phyloP scores from a whole-genome alignment of 2,888 invertebrate species.

The Pristionchus arcanus region DNA sequence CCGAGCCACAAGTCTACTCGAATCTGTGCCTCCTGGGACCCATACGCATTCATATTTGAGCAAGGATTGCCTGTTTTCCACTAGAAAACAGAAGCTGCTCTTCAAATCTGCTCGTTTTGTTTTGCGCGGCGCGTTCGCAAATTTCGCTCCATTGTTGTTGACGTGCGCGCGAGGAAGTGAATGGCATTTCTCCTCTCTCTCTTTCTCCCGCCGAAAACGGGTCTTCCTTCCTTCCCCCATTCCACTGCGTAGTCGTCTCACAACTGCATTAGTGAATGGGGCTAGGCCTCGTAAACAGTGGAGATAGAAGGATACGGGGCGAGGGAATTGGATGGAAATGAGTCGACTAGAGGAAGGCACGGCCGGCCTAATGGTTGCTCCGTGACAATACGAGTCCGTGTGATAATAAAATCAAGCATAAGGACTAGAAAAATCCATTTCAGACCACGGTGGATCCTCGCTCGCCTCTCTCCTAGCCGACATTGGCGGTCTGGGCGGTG shows the following conservation, averaged over 20 bases:
- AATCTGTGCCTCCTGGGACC: not conserved
- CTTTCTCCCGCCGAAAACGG: constrained; percentile 22
- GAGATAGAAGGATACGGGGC: not conserved
- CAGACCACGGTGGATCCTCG: constrained; percentile 29
- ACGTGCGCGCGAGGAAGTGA: constrained; percentile 38
- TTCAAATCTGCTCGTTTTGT: constrained; percentile 1
- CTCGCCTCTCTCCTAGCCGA: constrained; percentile 53
- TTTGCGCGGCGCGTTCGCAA: not conserved
- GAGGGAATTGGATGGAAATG: constrained; percentile 38
- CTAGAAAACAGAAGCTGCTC: not conserved
- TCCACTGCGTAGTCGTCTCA: not conserved
- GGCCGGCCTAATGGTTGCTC: not conserved
- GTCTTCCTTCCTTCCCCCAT: constrained; percentile 18
- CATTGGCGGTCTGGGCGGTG: constrained; percentile 59
- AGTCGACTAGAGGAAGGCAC: not conserved
- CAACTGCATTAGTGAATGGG: constrained; percentile 51
- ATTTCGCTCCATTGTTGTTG: constrained; percentile 27
- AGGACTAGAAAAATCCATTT: not conserved
- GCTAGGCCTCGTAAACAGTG: constrained; percentile 24
- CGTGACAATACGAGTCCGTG: not conserved
- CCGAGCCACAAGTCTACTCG: not conserved
- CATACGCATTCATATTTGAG: not conserved
- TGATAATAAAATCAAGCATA: not conserved
- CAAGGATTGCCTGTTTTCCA: not conserved
- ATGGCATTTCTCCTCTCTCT: constrained; percentile 22